These are phyloP conservation scores for Nematostella vectensis DNA, from an alignment of 92 coral and sea anemone species.

Conservation along the genomic window DNA sequence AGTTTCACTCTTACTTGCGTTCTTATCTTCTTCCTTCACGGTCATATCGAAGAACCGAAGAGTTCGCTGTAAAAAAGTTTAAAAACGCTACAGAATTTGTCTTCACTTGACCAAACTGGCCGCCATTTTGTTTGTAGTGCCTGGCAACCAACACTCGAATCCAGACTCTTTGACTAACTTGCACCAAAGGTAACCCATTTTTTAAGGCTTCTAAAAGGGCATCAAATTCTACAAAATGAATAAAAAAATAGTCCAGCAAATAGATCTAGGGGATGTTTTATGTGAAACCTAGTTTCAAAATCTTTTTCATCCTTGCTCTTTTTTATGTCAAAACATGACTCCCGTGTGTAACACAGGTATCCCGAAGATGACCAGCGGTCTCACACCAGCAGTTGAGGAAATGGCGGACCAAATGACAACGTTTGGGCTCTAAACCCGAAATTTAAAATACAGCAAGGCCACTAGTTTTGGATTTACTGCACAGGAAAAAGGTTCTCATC, in stretches of 20 bases:
- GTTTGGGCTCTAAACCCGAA: not conserved
- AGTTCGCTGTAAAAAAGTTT: not conserved
- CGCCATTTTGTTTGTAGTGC: constrained; percentile 5
- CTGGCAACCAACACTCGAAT: constrained; percentile 1
- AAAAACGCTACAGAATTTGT: not conserved
- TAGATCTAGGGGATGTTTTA: no score
- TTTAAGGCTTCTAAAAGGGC: no score
- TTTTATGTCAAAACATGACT: no score
- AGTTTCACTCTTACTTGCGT: not conserved
- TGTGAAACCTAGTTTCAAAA: no score
- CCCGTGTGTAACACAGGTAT: constrained; percentile 1
- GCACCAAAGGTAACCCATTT: no score
- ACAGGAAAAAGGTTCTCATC: no score
- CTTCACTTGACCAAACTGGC: constrained; percentile 1
- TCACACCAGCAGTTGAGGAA: not conserved
- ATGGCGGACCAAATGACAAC: not conserved
- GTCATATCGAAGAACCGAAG: not conserved
- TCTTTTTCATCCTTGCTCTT: no score
- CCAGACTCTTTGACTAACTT: not conserved
- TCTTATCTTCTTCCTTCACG: not conserved
- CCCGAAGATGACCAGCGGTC: not conserved
- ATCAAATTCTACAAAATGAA: no score
- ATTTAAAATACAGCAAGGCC: not conserved
- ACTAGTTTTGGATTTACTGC: not conserved
- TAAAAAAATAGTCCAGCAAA: no score